These are phyloP conservation scores for Cardiocondyla obscurior DNA, from an alignment of 1,140 invertebrate genomes.

Conservation along the genomic window DNA sequence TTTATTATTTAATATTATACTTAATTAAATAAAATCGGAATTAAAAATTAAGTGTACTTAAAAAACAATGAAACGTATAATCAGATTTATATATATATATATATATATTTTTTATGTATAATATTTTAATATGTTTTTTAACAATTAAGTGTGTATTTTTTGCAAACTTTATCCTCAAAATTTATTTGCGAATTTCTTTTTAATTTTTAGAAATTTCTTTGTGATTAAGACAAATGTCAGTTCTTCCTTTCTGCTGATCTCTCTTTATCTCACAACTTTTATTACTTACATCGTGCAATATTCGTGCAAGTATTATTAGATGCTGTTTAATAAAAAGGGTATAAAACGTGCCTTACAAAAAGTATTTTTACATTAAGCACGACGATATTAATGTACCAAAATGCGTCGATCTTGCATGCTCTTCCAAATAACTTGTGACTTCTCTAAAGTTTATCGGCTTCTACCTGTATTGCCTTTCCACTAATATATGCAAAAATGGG, in stretches of 20 bases:
- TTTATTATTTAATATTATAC: slow-evolving; percentile 1
- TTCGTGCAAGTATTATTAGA: background rate
- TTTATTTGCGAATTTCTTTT: background rate
- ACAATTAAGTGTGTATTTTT: background rate
- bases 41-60: background rate
- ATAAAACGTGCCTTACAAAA: slow-evolving; percentile 45
- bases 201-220: background rate
- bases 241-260: slow-evolving; percentile 20
- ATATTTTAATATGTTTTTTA: background rate
- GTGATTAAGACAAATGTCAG: slow-evolving; percentile 23
- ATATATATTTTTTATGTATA: background rate
- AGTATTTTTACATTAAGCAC: background rate
- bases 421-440: slow-evolving; percentile 15
- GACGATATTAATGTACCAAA: slow-evolving; percentile 25
- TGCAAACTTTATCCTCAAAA: background rate
- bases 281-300: background rate
- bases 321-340: background rate
- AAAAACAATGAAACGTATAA: background rate
- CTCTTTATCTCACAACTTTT: background rate
- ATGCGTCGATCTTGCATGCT: slow-evolving; percentile 20
- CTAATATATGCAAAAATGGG: background rate
- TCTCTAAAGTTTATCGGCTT: background rate
- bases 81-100: background rate
- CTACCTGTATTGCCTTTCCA: background rate
- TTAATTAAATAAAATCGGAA: background rate